A percentile compares a stretch with the other conserved stretches of the same genome.
phyloP scores from a whole-genome alignment of 1,140 invertebrate genomes.

The Yoshiicerus persimilis region DNA sequence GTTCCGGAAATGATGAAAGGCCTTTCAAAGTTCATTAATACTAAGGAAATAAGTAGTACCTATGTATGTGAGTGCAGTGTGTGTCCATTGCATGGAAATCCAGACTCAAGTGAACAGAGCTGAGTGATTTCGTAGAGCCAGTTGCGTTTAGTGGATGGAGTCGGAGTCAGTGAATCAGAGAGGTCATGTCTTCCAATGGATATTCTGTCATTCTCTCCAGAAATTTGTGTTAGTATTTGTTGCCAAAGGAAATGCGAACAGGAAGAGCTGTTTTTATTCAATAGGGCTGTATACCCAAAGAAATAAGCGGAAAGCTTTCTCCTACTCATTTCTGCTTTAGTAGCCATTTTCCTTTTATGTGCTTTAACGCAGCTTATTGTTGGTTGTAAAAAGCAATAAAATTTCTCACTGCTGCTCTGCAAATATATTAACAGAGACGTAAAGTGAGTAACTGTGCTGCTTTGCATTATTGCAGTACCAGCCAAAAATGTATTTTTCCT shows the following conservation, averaged over 20 bases:
- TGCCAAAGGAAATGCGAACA: background rate
- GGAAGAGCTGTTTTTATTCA: conserved; percentile 1
- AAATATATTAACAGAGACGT: background rate
- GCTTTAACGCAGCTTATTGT: background rate
- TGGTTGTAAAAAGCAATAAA: background rate
- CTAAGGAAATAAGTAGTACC: background rate
- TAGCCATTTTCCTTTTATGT: background rate
- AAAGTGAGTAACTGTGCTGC: background rate
- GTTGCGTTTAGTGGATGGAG: background rate
- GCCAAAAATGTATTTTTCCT: background rate
- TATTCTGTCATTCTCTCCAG: background rate
- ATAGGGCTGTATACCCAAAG: background rate
- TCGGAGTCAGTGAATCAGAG: background rate
- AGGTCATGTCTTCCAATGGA: background rate
- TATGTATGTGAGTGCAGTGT: background rate
- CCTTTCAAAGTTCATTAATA: background rate
- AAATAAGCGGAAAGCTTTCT: background rate
- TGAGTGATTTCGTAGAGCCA: background rate
- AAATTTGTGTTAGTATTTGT: background rate
- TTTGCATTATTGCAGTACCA: background rate
- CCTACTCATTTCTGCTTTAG: background rate
- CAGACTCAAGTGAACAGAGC: background rate
- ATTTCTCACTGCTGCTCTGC: background rate
- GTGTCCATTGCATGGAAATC: background rate
- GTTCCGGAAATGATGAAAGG: background rate